Evolutionary conservation across 2,113 vertebrate genomes (phyloP), one percentile per base, ranked within the genome.

Genomic region (Ranitomeya imitator): DNA sequence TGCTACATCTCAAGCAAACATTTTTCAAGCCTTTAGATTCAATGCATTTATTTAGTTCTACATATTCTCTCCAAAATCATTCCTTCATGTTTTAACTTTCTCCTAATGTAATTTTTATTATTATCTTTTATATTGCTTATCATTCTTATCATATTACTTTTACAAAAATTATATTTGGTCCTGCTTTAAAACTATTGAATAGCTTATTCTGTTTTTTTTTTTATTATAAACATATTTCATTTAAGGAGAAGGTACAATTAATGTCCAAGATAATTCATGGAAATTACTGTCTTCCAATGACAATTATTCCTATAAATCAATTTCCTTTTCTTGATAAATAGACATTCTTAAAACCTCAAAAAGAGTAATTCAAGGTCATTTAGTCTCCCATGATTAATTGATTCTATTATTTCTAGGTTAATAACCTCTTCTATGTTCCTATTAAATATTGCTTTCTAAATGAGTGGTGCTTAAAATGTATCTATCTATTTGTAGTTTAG

Each of bases 291-390:
- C 71, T 67, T 85, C 23, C 85, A 89, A 89, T 89, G 87, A 85
- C 59, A 57, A 79, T 89, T 85, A 89, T 89, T 89, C 61, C 73
- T 85, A 89, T 89, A 79, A 85, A 89, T 89, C 82, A 84, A 71
- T 88, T 79, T 81, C 89, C 79, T 61, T 77, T 80, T 81, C 19
- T 71, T 88, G 81, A 90, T 85, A 83, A 85, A 90, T 90, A 80
- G 63, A 74, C 21, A 31, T 65, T 73, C 76, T 61, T 55, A 90
- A 87, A 85, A 80, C 73, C 85, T 52, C 74, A 90, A 89, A 85
- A 87, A 81, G 71, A 90, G 60, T 76, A 51, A 23, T 88, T 65
- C 83, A 90, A 90, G 76, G 83, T 85, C 89, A 88, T 63, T 85
- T 85, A 85, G 80, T 80, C 76, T 52, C 12, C 82, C 79, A 87